phyloP scores from a whole-genome alignment of 1,140 invertebrate genomes.

The Thrips palmi region DNA sequence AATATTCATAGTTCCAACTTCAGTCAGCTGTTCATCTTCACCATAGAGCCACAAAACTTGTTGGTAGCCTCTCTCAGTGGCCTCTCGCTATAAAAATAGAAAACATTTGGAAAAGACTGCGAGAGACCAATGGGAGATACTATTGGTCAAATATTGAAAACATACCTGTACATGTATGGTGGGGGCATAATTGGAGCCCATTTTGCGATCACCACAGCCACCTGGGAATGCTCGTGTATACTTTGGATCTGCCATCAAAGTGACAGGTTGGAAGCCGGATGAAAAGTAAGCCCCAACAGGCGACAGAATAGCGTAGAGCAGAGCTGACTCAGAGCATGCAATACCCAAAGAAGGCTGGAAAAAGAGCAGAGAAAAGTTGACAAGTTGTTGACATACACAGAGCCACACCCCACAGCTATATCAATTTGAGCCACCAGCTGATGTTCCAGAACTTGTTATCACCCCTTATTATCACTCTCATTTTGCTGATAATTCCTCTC shows the following conservation, averaged over 20 bases:
- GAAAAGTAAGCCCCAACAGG: constrained; percentile 87
- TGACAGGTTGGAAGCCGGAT: constrained; percentile 51
- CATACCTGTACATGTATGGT: constrained; percentile 56
- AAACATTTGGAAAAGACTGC: neutral
- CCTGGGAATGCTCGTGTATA: constrained; percentile 88
- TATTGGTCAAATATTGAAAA: neutral
- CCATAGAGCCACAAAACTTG: constrained; percentile 97
- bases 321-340: constrained; percentile 56
- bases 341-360: constrained; percentile 80
- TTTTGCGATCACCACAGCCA: constrained; percentile 83
- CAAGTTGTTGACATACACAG: too few species aligned
- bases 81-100: constrained; percentile 36
- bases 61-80: constrained; percentile 62
- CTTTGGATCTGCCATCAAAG: constrained; percentile 54
- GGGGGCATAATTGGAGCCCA: constrained; percentile 86
- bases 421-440: too few species aligned
- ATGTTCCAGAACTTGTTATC: too few species aligned
- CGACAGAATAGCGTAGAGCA: constrained; percentile 79
- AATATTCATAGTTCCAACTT: constrained; percentile 98
- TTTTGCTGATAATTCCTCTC: too few species aligned
- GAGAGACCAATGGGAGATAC: neutral
- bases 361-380: constrained; percentile 4
- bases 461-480: too few species aligned
- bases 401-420: too few species aligned
- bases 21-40: constrained; percentile 83